Evolutionary conservation across 1,140 invertebrate genomes (phyloP).

Genomic region (Rhopalosiphum padi): DNA sequence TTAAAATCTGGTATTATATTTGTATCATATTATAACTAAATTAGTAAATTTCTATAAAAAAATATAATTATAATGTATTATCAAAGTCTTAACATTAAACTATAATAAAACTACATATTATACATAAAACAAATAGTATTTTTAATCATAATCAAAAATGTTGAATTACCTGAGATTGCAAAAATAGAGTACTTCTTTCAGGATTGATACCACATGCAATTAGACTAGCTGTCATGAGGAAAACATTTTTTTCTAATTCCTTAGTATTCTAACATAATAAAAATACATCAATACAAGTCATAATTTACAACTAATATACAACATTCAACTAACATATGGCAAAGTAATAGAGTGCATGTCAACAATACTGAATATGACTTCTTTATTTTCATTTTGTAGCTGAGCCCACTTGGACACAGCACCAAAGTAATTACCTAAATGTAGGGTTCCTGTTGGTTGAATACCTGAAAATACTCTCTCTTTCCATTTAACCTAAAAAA

Average conservation of each 20-base stretch:
- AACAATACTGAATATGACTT: slow-evolving; percentile 85
- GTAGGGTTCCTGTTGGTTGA: slow-evolving; percentile 92
- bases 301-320: background rate
- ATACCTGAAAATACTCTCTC: slow-evolving; percentile 84
- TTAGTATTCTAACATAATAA: slow-evolving; percentile 70
- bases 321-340: slow-evolving; percentile 70
- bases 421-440: slow-evolving; percentile 97
- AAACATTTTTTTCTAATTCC: slow-evolving; percentile 74
- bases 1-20: background rate
- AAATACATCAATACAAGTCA: background rate
- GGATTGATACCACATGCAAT: slow-evolving; percentile 93
- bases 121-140: background rate
- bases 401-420: slow-evolving; percentile 87
- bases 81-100: too few species aligned
- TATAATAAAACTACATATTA: background rate
- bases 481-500: slow-evolving; percentile 40
- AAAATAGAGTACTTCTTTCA: slow-evolving; percentile 81
- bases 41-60: background rate
- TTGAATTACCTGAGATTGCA: slow-evolving; percentile 78
- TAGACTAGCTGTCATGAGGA: slow-evolving; percentile 81
- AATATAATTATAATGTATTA: too few species aligned
- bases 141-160: background rate
- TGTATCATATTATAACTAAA: background rate
- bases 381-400: slow-evolving; percentile 76
- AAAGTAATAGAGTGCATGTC: slow-evolving; percentile 95